Percentiles rank a stretch among this genome's conserved stretches.
Conservation (phyloP, 2,113 vertebrate species). For the Thalassarche chlororhynchos region DNA sequence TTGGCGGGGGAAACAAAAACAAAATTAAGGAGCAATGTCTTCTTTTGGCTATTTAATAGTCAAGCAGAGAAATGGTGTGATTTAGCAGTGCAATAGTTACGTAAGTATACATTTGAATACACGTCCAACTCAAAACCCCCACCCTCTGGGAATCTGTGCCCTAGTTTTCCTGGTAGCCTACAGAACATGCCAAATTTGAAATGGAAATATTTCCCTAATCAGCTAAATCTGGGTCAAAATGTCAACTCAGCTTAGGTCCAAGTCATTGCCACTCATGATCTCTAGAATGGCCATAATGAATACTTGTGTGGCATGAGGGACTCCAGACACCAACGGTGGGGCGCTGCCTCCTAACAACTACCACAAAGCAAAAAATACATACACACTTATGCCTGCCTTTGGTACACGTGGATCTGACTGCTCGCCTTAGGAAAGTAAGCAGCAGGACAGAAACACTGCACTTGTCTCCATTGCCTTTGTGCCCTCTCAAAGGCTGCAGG, state of each 20-base stretch:
- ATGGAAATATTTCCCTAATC: conserved; percentile 47
- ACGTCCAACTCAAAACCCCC: not conserved
- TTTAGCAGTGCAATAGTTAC: not conserved
- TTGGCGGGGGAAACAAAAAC: not conserved
- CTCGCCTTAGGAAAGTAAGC: not conserved
- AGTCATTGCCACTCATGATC: not conserved
- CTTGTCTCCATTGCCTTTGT: not conserved
- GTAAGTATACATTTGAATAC: not conserved
- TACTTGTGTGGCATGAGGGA: not conserved
- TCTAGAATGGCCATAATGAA: not conserved
- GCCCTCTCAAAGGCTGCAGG: not conserved
- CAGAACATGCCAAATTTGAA: conserved; percentile 37
- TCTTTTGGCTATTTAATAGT: not conserved
- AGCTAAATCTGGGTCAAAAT: conserved; percentile 55
- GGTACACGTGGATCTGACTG: not conserved
- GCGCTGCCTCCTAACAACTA: not conserved
- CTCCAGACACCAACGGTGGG: not conserved
- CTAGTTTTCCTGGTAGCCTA: conserved; percentile 19
- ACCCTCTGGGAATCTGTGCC: conserved; percentile 13
- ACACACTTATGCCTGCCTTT: not conserved
- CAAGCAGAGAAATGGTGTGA: not conserved
- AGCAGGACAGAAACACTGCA: not conserved
- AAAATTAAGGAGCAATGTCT: not conserved
- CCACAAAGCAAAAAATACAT: not conserved
- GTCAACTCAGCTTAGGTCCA: not conserved